These are phyloP conservation scores for Pectinophora gossypiella DNA, from an alignment of 1,140 invertebrate genomes.

Conservation along the genomic window DNA sequence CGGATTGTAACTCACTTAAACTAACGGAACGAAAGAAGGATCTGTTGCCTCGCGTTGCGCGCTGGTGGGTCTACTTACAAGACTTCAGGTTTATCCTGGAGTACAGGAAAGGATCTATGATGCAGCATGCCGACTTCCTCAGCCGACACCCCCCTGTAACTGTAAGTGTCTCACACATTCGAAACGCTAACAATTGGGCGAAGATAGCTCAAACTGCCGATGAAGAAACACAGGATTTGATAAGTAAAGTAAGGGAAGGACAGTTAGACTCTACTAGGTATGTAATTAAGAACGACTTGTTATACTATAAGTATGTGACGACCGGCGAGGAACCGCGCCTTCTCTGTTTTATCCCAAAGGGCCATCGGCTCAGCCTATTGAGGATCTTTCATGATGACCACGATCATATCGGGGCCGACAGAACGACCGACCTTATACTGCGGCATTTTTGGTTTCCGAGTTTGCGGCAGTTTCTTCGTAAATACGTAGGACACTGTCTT, in stretches of 20 bases:
- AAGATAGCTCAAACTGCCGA: conserved; percentile 5
- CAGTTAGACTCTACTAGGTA: neutral
- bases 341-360: conserved; percentile 8
- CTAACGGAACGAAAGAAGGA: conserved; percentile 28
- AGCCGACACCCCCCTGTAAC: neutral
- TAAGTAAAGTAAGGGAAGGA: conserved; percentile 1
- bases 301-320: conserved; percentile 3
- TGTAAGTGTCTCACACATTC: neutral
- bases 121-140: conserved; percentile 5
- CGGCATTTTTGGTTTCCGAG: conserved; percentile 26
- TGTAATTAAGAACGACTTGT: neutral
- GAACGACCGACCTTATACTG: conserved; percentile 13
- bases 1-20: conserved; percentile 46
- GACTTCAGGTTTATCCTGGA: conserved; percentile 8
- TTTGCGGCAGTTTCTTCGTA: conserved; percentile 15
- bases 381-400: conserved; percentile 24
- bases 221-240: neutral
- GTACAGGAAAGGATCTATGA: conserved; percentile 5
- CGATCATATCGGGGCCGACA: conserved; percentile 19
- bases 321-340: neutral
- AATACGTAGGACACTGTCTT: conserved; percentile 12
- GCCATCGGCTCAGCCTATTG: conserved; percentile 14
- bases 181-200: conserved; percentile 3
- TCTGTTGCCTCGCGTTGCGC: too few species aligned
- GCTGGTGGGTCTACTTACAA: conserved; percentile 40